Evolutionary conservation across 1,140 invertebrate genomes (phyloP).

Genomic region (Marisa cornuarietis): DNA sequence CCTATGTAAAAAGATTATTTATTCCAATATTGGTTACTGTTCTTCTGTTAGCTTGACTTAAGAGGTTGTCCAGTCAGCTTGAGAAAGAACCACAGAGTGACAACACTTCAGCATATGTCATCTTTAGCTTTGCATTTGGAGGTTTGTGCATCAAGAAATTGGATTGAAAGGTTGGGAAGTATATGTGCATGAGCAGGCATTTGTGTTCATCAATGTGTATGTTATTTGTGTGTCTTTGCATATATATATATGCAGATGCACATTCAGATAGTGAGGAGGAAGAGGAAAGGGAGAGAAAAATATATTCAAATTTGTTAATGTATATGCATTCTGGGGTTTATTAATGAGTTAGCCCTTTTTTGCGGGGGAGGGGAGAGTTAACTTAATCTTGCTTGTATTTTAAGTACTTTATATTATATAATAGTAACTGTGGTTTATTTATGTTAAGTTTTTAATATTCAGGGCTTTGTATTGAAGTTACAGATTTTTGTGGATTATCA

Average conservation of each 20-base stretch:
- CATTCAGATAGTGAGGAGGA: too few relatives aligned
- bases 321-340: too few relatives aligned
- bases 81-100: conserved; percentile 20
- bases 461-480: neutral
- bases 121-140: neutral
- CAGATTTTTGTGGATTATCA: neutral
- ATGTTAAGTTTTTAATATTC: neutral
- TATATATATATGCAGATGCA: neutral
- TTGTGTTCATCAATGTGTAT: neutral
- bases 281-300: too few relatives aligned
- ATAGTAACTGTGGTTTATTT: neutral
- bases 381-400: neutral
- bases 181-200: neutral
- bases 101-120: conserved; percentile 16
- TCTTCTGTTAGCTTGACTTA: conserved; percentile 19
- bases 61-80: conserved; percentile 18
- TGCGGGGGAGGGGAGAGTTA: too few relatives aligned
- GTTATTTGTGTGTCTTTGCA: neutral
- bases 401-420: neutral
- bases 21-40: neutral
- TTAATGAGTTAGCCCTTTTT: too few relatives aligned
- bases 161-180: neutral
- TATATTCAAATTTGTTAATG: too few relatives aligned
- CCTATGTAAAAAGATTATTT: neutral
- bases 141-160: neutral